phyloP scores from a whole-genome alignment of 2,113 vertebrate species.

The Peromyscus maniculatus region DNA sequence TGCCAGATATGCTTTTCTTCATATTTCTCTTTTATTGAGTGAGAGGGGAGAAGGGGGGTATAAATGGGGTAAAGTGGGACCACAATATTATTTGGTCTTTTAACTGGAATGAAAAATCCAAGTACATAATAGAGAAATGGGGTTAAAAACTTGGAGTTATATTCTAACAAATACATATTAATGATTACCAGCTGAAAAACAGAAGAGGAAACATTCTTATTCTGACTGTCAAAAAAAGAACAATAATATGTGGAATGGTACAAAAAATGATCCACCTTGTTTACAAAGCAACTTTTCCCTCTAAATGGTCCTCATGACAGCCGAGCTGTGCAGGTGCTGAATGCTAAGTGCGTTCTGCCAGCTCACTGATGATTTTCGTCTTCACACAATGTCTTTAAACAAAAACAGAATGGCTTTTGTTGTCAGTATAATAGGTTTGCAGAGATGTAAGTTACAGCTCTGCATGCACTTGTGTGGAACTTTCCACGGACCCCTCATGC shows the following conservation, averaged over 20 bases:
- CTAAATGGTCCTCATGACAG: conserved; percentile 22
- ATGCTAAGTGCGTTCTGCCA: not conserved
- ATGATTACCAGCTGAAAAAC: conserved; percentile 74
- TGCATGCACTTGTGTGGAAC: not conserved
- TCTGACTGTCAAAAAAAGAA: conserved; percentile 53
- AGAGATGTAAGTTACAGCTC: not conserved
- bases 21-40: conserved; percentile 35
- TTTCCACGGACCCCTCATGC: not conserved
- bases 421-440: not conserved
- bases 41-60: not conserved
- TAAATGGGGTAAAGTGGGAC: not conserved
- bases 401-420: not conserved
- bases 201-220: conserved; percentile 53
- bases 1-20: not conserved
- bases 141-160: conserved; percentile 9
- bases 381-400: not conserved
- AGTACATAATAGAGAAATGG: not conserved
- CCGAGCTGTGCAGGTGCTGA: not conserved
- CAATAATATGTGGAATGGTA: not conserved
- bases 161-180: conserved; percentile 66
- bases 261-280: conserved; percentile 66
- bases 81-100: not conserved
- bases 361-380: not conserved
- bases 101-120: conserved; percentile 32
- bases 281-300: conserved; percentile 54